Percentiles rank a stretch among this genome's conserved stretches.
These are phyloP conservation scores for Drosophila meridiana DNA, from an alignment of 2,888 invertebrate genomes.

Conservation along the genomic window DNA sequence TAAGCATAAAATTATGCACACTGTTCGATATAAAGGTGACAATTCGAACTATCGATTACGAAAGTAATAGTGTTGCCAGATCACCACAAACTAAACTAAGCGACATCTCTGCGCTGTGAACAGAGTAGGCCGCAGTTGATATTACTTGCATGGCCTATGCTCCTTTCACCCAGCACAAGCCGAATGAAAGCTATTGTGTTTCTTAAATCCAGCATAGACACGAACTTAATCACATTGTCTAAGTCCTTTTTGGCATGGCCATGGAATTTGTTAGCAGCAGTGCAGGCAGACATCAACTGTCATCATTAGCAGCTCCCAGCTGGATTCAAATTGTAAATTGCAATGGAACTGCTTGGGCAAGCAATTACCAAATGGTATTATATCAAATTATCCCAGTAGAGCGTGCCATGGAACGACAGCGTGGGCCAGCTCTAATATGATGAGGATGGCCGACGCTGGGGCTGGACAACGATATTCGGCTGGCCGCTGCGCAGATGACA, in stretches of 20 bases:
- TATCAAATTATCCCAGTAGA: constrained; percentile 26
- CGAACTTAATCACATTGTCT: background rate
- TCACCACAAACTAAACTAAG: too few species aligned
- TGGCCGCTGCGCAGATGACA: constrained; percentile 30
- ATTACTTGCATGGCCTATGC: background rate
- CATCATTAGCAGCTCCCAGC: constrained; percentile 22
- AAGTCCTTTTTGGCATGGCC: background rate
- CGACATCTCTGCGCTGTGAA: background rate
- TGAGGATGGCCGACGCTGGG: background rate
- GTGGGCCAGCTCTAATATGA: background rate
- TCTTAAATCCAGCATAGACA: background rate
- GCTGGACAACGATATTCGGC: background rate
- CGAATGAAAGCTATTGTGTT: background rate
- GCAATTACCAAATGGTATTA: constrained; percentile 33
- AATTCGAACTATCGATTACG: too few species aligned
- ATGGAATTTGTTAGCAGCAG: background rate
- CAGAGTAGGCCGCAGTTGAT: background rate
- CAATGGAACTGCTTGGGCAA: constrained; percentile 16
- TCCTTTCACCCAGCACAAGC: background rate
- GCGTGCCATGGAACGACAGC: background rate
- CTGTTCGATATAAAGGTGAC: too few species aligned
- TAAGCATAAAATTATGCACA: too few species aligned
- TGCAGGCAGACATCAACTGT: constrained; percentile 8
- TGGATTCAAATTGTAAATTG: constrained; percentile 38
- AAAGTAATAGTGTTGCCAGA: too few species aligned